Conservation (phyloP, 2,797 vertebrate species). For the Hemibagrus guttatus region DNA sequence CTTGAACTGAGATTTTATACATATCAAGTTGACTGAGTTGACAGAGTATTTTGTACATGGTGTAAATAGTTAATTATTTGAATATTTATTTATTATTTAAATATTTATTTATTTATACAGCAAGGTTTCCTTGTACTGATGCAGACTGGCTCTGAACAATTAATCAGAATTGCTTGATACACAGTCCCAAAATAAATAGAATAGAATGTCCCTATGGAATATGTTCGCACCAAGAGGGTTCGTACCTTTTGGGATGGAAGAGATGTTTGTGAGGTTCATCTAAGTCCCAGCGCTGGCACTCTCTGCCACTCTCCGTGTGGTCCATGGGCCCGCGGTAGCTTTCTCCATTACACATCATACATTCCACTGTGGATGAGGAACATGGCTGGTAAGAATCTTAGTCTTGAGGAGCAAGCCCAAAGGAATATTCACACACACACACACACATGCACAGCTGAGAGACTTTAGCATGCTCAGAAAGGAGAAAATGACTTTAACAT, state of each 20-base stretch:
- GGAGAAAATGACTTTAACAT: conserved; percentile 38
- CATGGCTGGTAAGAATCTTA: conserved; percentile 50
- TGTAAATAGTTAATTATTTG: neutral
- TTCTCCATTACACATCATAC: conserved; percentile 93
- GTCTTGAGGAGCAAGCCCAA: conserved; percentile 25
- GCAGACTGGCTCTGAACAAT: neutral
- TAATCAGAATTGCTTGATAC: neutral
- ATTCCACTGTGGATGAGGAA: conserved; percentile 83
- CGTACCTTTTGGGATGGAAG: conserved; percentile 90
- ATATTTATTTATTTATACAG: neutral
- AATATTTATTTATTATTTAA: no score
- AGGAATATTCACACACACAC: conserved; percentile 41
- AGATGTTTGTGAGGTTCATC: conserved; percentile 91
- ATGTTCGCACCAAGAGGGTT: conserved; percentile 5
- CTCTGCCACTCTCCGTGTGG: conserved; percentile 91
- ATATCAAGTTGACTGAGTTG: neutral
- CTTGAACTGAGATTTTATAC: conserved; percentile 14
- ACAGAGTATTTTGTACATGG: neutral
- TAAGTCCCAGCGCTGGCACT: conserved; percentile 97
- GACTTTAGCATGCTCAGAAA: conserved; percentile 37
- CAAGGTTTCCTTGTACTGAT: neutral
- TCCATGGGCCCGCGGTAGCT: conserved; percentile 96
- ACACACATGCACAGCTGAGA: conserved; percentile 44
- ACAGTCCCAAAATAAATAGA: neutral
- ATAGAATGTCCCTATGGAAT: neutral